Evolutionary conservation across 2,888 invertebrate species (phyloP).

Genomic region (Cataglyphis livida): DNA sequence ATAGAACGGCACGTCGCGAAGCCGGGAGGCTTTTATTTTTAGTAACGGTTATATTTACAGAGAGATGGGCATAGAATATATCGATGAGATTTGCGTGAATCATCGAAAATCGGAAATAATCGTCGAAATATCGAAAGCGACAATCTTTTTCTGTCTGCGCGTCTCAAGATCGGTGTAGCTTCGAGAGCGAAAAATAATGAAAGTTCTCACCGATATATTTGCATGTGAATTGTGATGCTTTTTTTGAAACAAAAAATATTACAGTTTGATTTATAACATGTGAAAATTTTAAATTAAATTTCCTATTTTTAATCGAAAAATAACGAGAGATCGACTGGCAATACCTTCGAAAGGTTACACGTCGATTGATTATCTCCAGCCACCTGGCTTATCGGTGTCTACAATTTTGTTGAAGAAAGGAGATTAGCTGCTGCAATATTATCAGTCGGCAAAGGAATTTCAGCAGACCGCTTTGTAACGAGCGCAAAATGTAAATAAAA

Average conservation of each 20-base stretch:
- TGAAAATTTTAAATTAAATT: slow-evolving; percentile 10
- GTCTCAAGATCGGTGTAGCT: background rate
- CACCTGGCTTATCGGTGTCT: slow-evolving; percentile 42
- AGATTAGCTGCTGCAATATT: slow-evolving; percentile 13
- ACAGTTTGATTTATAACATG: background rate
- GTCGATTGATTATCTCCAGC: slow-evolving; percentile 21
- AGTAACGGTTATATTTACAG: slow-evolving; percentile 35
- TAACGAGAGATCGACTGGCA: background rate
- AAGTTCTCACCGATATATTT: background rate
- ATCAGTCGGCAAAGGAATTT: slow-evolving; percentile 27
- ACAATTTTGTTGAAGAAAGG: background rate
- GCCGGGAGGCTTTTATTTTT: slow-evolving; percentile 38
- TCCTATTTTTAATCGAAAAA: background rate
- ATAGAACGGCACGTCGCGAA: background rate
- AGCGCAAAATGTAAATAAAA: background rate
- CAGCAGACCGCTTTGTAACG: background rate
- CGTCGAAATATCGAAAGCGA: background rate
- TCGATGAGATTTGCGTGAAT: slow-evolving; percentile 10
- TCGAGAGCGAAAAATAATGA: background rate
- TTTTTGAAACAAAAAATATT: background rate
- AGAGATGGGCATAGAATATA: slow-evolving; percentile 4
- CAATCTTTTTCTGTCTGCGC: background rate
- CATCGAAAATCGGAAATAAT: background rate
- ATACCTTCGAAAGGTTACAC: slow-evolving; percentile 22
- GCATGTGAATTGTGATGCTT: background rate